Percentiles rank a stretch among this genome's conserved stretches.
These are phyloP conservation scores for Enteromius afrohamiltoni DNA, from an alignment of 2,797 vertebrate genomes.

Conservation along the genomic window DNA sequence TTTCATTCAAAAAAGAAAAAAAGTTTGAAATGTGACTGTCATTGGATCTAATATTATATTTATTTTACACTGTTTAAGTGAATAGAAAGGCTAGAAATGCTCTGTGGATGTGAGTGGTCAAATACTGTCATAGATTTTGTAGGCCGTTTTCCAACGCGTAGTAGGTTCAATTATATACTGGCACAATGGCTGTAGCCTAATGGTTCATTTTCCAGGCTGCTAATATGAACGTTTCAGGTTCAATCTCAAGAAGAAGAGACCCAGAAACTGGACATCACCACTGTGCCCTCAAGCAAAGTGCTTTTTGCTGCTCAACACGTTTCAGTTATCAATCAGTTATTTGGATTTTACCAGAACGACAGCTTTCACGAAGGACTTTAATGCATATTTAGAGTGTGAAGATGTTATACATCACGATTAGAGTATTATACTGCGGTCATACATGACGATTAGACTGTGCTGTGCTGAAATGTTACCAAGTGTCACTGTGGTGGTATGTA, in stretches of 20 bases:
- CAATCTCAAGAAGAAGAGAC: slow-evolving; percentile 5
- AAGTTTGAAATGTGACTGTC: slow-evolving; percentile 26
- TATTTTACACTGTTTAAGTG: slow-evolving; percentile 25
- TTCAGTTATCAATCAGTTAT: neutral
- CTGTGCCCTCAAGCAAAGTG: slow-evolving; percentile 33
- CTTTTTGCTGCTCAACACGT: slow-evolving; percentile 32
- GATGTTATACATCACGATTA: slow-evolving; percentile 15
- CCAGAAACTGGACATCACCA: slow-evolving; percentile 42
- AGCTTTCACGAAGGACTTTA: neutral
- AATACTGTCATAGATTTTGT: slow-evolving; percentile 20
- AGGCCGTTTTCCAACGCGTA: slow-evolving; percentile 13
- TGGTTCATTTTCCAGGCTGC: slow-evolving; percentile 30
- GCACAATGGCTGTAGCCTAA: slow-evolving; percentile 13
- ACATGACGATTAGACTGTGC: slow-evolving; percentile 23
- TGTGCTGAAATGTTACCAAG: slow-evolving; percentile 12
- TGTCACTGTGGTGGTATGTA: slow-evolving; percentile 57
- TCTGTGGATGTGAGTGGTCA: slow-evolving; percentile 27
- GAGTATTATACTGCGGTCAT: slow-evolving; percentile 1
- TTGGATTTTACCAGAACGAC: neutral
- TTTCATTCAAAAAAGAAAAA: slow-evolving; percentile 20
- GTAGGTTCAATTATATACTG: neutral
- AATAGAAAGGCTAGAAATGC: slow-evolving; percentile 25
- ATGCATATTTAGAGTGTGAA: slow-evolving; percentile 21
- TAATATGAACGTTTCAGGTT: slow-evolving; percentile 31
- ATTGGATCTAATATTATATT: neutral